These are phyloP conservation scores for Drosophila murphyi DNA, from an alignment of 1,140 invertebrate genomes.

Conservation along the genomic window DNA sequence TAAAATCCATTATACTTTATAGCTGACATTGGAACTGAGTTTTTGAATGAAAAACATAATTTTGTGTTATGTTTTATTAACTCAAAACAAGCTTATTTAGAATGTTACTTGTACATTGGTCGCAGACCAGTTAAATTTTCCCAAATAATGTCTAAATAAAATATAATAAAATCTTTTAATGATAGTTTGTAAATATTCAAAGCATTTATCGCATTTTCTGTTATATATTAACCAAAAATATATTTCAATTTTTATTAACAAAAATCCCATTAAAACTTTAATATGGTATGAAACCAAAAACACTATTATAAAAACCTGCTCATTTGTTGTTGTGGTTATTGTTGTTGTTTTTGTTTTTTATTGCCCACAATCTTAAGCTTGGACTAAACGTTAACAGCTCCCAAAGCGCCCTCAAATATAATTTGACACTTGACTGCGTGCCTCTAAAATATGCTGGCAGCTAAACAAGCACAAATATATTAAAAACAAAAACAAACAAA, in stretches of 20 bases:
- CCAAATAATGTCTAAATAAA: too few species aligned
- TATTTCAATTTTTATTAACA: not conserved
- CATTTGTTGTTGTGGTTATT: slow-evolving; percentile 1
- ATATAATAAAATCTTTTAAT: too few species aligned
- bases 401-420: slow-evolving; percentile 69
- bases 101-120: too few species aligned
- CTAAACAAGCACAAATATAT: slow-evolving; percentile 20
- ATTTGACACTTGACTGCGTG: slow-evolving; percentile 77
- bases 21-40: too few species aligned
- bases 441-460: slow-evolving; percentile 28
- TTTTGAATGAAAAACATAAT: too few species aligned
- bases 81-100: too few species aligned
- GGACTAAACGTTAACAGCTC: slow-evolving; percentile 69
- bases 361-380: slow-evolving; percentile 41
- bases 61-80: too few species aligned
- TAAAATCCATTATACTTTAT: too few species aligned
- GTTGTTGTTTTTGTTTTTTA: slow-evolving; percentile 41
- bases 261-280: not conserved
- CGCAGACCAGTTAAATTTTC: too few species aligned
- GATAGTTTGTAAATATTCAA: too few species aligned
- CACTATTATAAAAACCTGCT: not conserved
- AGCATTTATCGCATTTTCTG: too few species aligned
- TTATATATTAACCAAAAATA: not conserved
- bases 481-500: not conserved
- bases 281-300: not conserved